phyloP scores from a whole-genome alignment of 2,113 vertebrate species.

The Lasiurus cinereus region DNA sequence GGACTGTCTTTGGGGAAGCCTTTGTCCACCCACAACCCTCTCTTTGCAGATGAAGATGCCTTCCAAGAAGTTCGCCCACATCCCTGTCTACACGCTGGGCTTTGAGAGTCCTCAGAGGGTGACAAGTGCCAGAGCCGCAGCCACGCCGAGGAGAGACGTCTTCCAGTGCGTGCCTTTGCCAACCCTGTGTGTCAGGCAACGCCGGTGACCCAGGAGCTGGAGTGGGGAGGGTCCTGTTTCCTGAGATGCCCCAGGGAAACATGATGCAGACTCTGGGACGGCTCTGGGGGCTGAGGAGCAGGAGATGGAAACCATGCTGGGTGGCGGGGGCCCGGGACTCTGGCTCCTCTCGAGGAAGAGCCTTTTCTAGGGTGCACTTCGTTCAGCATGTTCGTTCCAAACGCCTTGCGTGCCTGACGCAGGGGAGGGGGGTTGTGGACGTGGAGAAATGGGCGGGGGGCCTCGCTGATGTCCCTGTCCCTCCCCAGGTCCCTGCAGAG shows the following conservation, averaged over 20 bases:
- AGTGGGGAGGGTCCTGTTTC: not conserved
- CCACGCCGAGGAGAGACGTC: conserved; percentile 88
- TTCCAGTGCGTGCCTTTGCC: conserved; percentile 92
- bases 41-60: conserved; percentile 95
- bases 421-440: not conserved
- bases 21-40: not conserved
- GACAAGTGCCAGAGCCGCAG: conserved; percentile 81
- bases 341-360: accelerated
- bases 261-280: not conserved
- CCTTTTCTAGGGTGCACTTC: not conserved
- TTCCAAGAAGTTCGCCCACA: conserved; percentile 97
- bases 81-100: conserved; percentile 96
- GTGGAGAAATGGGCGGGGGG: accelerated
- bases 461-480: not conserved
- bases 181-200: accelerated
- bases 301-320: not conserved
- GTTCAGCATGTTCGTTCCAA: not conserved
- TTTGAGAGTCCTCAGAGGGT: conserved; percentile 90
- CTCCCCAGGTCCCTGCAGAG: conserved; percentile 91
- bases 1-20: too few relatives aligned
- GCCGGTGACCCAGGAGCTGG: not conserved
- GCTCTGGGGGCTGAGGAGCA: not conserved
- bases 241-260: not conserved
- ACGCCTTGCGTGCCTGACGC: not conserved
- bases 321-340: not conserved